phyloP scores from a whole-genome alignment of 2,888 invertebrate genomes.

The Cephus rjabovi region DNA sequence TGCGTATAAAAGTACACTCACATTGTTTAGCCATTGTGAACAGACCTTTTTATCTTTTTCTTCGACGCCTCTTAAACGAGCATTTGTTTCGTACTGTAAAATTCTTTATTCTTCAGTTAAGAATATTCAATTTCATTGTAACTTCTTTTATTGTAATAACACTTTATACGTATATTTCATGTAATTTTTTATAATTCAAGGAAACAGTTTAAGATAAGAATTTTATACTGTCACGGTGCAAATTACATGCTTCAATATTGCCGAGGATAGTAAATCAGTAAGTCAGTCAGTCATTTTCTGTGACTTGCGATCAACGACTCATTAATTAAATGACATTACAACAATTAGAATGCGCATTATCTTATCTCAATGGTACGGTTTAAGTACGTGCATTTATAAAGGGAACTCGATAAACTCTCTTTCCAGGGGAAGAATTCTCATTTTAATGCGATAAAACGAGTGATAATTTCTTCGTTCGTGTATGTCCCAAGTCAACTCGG shows the following conservation, averaged over 20 bases:
- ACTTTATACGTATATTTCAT: not conserved
- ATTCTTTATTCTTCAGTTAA: no score
- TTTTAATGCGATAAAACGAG: not conserved
- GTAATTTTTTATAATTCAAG: not conserved
- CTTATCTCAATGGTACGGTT: constrained; percentile 26
- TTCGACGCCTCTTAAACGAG: not conserved
- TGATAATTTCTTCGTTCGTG: not conserved
- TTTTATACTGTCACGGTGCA: not conserved
- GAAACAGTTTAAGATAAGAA: not conserved
- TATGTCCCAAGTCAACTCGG: not conserved
- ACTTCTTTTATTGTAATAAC: no score
- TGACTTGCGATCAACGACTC: constrained; percentile 15
- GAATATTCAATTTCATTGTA: no score
- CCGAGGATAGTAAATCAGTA: not conserved
- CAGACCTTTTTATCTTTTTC: not conserved
- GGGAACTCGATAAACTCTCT: not conserved
- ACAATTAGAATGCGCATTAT: constrained; percentile 32
- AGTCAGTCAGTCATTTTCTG: not conserved
- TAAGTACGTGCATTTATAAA: not conserved
- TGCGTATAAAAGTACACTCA: not conserved
- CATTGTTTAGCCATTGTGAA: not conserved
- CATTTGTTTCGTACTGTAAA: not conserved
- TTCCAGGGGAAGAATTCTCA: not conserved
- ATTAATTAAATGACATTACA: constrained; percentile 26
- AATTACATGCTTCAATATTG: not conserved